Base-by-base conservation (phyloP, 1,140 invertebrate genomes). In the silkworm (Bombyx mori) region DNA sequence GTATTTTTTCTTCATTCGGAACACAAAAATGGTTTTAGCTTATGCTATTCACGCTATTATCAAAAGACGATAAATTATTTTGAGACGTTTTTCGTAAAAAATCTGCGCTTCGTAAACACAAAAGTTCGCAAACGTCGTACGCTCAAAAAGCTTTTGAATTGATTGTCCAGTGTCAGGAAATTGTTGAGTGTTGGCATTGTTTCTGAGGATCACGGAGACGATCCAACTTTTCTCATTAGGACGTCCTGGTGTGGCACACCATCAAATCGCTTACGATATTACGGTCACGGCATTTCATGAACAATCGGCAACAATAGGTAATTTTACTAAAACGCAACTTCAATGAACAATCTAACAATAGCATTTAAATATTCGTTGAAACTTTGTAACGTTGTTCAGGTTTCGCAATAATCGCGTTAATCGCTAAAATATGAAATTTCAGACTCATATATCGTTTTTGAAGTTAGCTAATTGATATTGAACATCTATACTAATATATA, bases 161-260 rank as follows among this genome's bases (percentile, higher is more conserved):
- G 72, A 77, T 77, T 75, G 72, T 75, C 70, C 70, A 69, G 67
- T 69, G 68, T 77, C 67, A 69, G 63, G 70, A 73, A 71, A 73
- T 71, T 74, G 69, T 74, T 69, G 54, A 62, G 61, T 62, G 69
- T 62, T 54, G 68, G 64, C 66, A 77, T 76, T 79, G 77, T 77
- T 76, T 77, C 67, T 65, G 61, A 71, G 59, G 65, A 63, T 73
- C 69, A 74, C 67, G 61, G 69, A 77, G 68, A 69, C 69, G 70
- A 77, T 79, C 68, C 72, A 78, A 81, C 74, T 81, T 81, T 81
- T 78, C 75, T 81, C 78, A 81, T 81, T 81, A 81, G 69, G 67
- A 57, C 75, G 71, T 74, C 72, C 72, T 75, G 71, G 69, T 69
- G 66, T 57, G 69, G 61, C 54, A 56, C 58, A 58, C 61, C 68